Evolutionary conservation across 1,140 invertebrate species (phyloP).

Genomic region (Apis florea): DNA sequence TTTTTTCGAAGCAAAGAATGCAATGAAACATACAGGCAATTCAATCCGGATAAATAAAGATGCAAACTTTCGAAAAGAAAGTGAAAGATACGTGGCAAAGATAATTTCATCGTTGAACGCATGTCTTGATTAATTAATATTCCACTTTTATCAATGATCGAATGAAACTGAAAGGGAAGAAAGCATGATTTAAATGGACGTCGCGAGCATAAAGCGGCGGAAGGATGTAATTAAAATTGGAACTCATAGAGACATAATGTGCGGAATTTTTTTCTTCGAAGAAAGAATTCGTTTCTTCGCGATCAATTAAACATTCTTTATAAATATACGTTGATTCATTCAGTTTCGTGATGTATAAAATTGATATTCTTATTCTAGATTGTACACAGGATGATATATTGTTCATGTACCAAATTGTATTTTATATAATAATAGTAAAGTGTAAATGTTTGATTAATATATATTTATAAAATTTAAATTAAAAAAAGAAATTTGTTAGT

Average conservation of each 20-base stretch:
- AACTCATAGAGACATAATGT: slow-evolving; percentile 8
- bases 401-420: no score
- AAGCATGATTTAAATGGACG: neutral
- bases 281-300: neutral
- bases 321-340: slow-evolving; percentile 18
- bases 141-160: slow-evolving; percentile 9
- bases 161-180: slow-evolving; percentile 22
- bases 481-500: no score
- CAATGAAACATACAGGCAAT: neutral
- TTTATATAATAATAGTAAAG: no score
- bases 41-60: neutral
- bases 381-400: no score
- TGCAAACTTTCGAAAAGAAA: neutral
- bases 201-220: slow-evolving; percentile 4
- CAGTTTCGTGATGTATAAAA: neutral
- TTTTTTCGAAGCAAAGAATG: no score
- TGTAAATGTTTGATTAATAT: no score
- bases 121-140: slow-evolving; percentile 12
- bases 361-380: neutral
- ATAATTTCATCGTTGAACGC: neutral
- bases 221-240: slow-evolving; percentile 37
- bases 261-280: neutral
- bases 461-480: no score
- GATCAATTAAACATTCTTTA: no score
- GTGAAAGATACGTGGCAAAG: no score